These are phyloP conservation scores for Etheostoma spectabile DNA, from an alignment of 2,113 vertebrate species.

Conservation along the genomic window DNA sequence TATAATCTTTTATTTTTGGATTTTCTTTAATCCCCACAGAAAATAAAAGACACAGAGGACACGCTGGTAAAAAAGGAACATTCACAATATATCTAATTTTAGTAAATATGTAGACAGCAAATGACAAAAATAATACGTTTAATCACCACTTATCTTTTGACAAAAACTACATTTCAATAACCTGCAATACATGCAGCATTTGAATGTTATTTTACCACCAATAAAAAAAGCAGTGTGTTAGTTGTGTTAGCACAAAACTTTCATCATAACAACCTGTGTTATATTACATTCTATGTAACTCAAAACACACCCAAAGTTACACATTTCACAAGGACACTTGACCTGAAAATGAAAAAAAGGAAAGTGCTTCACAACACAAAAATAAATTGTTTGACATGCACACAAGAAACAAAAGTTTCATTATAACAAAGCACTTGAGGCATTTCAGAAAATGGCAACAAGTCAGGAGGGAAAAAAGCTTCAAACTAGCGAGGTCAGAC, in stretches of 20 bases:
- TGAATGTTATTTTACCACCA: conserved; percentile 36
- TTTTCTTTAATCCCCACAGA: conserved; percentile 60
- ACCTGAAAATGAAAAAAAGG: conserved; percentile 53
- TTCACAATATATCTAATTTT: conserved; percentile 49
- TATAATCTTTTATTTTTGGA: conserved; percentile 37
- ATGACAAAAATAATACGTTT: conserved; percentile 42
- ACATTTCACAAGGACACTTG: conserved; percentile 80
- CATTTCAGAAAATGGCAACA: conserved; percentile 56
- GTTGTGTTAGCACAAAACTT: conserved; percentile 46
- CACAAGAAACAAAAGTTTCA: conserved; percentile 1
- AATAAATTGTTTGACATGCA: conserved; percentile 23
- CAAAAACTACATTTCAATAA: conserved; percentile 55
- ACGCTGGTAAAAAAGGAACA: conserved; percentile 55
- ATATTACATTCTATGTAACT: conserved; percentile 70
- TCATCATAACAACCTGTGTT: conserved; percentile 42
- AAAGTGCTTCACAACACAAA: conserved; percentile 58
- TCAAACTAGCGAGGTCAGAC: conserved; percentile 15
- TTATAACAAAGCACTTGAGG: conserved; percentile 67
- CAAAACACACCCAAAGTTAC: conserved; percentile 50
- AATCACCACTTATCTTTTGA: conserved; percentile 39
- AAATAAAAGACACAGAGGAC: conserved; percentile 62
- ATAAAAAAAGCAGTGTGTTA: conserved; percentile 50
- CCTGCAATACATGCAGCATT: conserved; percentile 67
- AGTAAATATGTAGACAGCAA: conserved; percentile 46
- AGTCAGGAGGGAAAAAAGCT: conserved; percentile 6